Evolutionary conservation across 2,113 vertebrate genomes (phyloP), one percentile per base, ranked within the genome.

Genomic region (Cololabis saira): DNA sequence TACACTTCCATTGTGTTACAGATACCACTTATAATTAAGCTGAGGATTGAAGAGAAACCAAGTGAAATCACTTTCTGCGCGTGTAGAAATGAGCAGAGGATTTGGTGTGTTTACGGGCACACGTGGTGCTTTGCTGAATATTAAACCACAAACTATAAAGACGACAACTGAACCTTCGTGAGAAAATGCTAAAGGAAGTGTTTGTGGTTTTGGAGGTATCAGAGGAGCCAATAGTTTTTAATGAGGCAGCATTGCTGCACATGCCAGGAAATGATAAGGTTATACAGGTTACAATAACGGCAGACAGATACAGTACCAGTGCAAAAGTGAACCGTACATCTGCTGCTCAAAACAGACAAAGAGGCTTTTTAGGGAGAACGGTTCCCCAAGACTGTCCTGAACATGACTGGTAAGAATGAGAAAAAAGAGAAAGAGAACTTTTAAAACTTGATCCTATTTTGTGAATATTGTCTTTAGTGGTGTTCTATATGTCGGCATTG

Each of bases 131-230:
- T 73, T 84, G 70, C 83, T 74, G 84, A 82, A 87, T 91, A 90
- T 90, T 92, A 88, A 90, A 90, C 91, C 85, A 73, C 89, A 90
- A 83, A 89, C 87, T 89, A 74, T 80, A 78, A 89, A 85, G 76
- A 82, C 64, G 87, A 86, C 84, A 90, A 81, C 70, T 70, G 80
- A 85, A 40, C 54, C 70, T 56, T 75, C 45, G 76, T 81, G 87
- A 87, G 87, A 92, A 90, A 82, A 82, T 85, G 80, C 84, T 76
- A 77, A 62, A 91, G 91, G 91, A 95, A 90, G 90, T 89, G 73
- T 37, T 62, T 75, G 81, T 92, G 90, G 90, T 87, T 92, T 91
- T 85, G 52, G 83, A 91, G 76, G 83, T 83, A 89, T 84, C 85
- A 78, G 78, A 85, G 61, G 56, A 84, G 84, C 78, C 87, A 84